Evolutionary conservation across 2,797 vertebrate species (phyloP), one percentile per base, ranked within the genome.

Genomic region (Coilia nasus): DNA sequence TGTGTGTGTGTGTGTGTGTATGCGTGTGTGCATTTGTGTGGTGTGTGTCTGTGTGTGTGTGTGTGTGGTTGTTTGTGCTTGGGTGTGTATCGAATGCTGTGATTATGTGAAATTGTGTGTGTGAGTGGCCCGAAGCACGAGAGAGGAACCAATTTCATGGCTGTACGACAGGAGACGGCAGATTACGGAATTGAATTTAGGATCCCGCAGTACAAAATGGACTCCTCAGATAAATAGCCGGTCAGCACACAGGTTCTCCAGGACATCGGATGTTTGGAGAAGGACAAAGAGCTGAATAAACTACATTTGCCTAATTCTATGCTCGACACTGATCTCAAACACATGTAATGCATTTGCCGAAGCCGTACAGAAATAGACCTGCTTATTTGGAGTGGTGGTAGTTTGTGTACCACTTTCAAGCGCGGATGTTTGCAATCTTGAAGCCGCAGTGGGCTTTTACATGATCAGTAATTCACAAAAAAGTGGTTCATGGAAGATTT

Each of bases 391-490:
- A 84, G 85, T 80, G 80, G 83, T 83, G 83, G 83, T 67, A 78
- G 88, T 83, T 87, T 88, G 82, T 54, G 44, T 86, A 80, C 75
- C 60, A 54, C 67, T 85, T 88, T 80, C 56, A 86, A 83, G 85
- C 62, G 85, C 85, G 86, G 85, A 84, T 88, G 88, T 85, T 87
- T 86, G 86, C 85, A 86, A 86, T 87, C 85, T 89, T 82, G 67
- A 67, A 85, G 41, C 88, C 83, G 46, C 67, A 85, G 62, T 47
- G 81, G 86, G 83, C 81, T 87, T 87, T 85, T 84, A 89, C 88
- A 85, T 86, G 86, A 87, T 87, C 88, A 89, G 88, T 84, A 86
- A 86, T 89, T 89, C 85, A 85, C 82, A 81, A 87, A 83, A 85
- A 41, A 21, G 71, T 83, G 86, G 85, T 84, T 78, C 84, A 84